Evolutionary conservation across 1,140 invertebrate genomes (phyloP).

Genomic region (Olivierus martensii): DNA sequence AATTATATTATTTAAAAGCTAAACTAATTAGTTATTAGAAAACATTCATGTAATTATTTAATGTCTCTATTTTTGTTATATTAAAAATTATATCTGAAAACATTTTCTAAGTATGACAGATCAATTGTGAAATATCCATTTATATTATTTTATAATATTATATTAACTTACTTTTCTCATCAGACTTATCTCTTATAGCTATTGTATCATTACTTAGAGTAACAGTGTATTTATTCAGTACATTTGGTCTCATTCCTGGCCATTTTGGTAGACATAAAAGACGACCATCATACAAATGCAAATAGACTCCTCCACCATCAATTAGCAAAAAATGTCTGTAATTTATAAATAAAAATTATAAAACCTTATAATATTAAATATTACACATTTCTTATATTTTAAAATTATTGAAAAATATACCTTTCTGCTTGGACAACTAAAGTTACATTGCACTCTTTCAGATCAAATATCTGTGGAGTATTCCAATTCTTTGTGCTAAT

Average conservation of each 20-base stretch:
- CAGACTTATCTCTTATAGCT: slow-evolving; percentile 62
- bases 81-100: no score
- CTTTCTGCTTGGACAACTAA: slow-evolving; percentile 70
- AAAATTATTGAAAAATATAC: slow-evolving; percentile 31
- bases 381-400: not conserved
- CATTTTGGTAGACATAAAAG: slow-evolving; percentile 61
- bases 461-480: slow-evolving; percentile 57
- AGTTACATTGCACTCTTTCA: slow-evolving; percentile 58
- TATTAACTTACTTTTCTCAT: slow-evolving; percentile 60
- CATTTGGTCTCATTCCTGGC: slow-evolving; percentile 52
- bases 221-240: slow-evolving; percentile 45
- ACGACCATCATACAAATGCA: slow-evolving; percentile 82
- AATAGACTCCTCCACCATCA: slow-evolving; percentile 53
- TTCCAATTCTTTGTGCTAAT: slow-evolving; percentile 68
- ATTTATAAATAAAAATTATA: not conserved
- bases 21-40: no score
- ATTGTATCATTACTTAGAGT: slow-evolving; percentile 68
- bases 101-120: no score
- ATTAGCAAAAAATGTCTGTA: slow-evolving; percentile 67
- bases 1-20: no score
- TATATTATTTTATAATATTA: no score
- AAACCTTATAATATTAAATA: slow-evolving; percentile 1
- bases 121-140: no score
- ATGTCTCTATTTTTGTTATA: no score
- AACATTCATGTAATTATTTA: no score